A percentile compares a stretch with the other conserved stretches of the same genome.
These are phyloP conservation scores for Chalcosyrphus nemorum DNA, from an alignment of 2,888 invertebrate species.

Conservation along the genomic window DNA sequence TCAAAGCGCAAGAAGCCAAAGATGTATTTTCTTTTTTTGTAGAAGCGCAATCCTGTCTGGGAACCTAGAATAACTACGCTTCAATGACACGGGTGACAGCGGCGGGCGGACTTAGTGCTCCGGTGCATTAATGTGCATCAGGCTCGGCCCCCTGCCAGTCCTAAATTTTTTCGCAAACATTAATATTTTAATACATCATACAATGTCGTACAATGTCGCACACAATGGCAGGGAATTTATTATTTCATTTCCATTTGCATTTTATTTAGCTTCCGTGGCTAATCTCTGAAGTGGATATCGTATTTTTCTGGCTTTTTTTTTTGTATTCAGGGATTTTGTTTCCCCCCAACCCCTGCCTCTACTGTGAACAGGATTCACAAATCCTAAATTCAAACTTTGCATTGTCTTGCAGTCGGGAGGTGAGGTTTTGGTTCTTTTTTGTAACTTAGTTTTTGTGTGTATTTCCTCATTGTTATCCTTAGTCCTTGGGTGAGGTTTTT, in stretches of 20 bases:
- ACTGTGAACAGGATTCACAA: slow-evolving; percentile 36
- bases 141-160: neutral
- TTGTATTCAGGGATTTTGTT: neutral
- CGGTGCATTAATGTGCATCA: slow-evolving; percentile 67
- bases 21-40: too few species aligned
- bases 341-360: too few species aligned
- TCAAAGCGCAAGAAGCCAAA: slow-evolving; percentile 30
- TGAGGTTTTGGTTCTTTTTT: slow-evolving; percentile 7
- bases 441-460: slow-evolving; percentile 35
- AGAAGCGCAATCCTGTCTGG: slow-evolving; percentile 24
- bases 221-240: slow-evolving; percentile 72
- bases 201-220: slow-evolving; percentile 61
- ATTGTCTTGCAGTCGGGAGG: slow-evolving; percentile 55
- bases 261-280: slow-evolving; percentile 73
- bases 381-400: slow-evolving; percentile 71
- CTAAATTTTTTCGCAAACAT: slow-evolving; percentile 26
- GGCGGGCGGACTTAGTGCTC: slow-evolving; percentile 23
- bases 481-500: slow-evolving; percentile 49
- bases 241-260: slow-evolving; percentile 73
- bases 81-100: slow-evolving; percentile 26
- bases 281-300: slow-evolving; percentile 71
- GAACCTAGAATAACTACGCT: slow-evolving; percentile 52
- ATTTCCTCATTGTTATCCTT: slow-evolving; percentile 44
- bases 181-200: slow-evolving; percentile 74
- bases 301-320: slow-evolving; percentile 14